These are phyloP conservation scores for Myopa testacea DNA, from an alignment of 2,888 invertebrate species.

Conservation along the genomic window DNA sequence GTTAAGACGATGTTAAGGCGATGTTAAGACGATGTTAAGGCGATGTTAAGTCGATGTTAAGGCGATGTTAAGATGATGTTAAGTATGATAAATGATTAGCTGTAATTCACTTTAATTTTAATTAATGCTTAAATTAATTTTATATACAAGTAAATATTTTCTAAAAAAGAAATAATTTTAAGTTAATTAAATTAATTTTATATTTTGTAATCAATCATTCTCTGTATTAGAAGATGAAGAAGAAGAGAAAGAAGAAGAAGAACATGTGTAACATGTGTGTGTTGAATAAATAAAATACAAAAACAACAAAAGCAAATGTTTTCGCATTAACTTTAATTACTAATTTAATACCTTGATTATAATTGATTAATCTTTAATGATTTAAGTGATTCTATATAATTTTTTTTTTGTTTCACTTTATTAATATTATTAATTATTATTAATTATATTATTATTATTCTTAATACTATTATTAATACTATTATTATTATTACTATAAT, in stretches of 20 bases:
- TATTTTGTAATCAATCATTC: conserved; percentile 37
- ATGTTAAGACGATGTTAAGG: no score
- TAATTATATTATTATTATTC: conserved; percentile 31
- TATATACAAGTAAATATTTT: not conserved
- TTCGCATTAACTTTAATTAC: conserved; percentile 23
- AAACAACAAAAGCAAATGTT: not conserved
- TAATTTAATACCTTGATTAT: conserved; percentile 24
- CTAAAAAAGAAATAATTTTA: not conserved
- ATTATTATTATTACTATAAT: conserved; percentile 33
- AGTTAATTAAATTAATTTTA: conserved; percentile 33
- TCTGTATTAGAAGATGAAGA: not conserved
- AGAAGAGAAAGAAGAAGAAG: not conserved
- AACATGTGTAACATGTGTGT: conserved; percentile 29
- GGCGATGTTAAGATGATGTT: no score
- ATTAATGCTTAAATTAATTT: not conserved
- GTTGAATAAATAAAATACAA: conserved; percentile 39
- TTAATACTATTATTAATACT: conserved; percentile 34
- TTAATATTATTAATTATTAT: conserved; percentile 37
- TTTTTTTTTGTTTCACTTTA: conserved; percentile 27
- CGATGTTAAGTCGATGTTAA: no score
- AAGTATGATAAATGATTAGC: no score
- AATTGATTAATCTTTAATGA: not conserved
- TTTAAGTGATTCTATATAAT: conserved; percentile 19
- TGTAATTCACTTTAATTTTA: not conserved
- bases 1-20: no score